Conservation (phyloP, 2,888 invertebrate species). For the Polydrusus cervinus region DNA sequence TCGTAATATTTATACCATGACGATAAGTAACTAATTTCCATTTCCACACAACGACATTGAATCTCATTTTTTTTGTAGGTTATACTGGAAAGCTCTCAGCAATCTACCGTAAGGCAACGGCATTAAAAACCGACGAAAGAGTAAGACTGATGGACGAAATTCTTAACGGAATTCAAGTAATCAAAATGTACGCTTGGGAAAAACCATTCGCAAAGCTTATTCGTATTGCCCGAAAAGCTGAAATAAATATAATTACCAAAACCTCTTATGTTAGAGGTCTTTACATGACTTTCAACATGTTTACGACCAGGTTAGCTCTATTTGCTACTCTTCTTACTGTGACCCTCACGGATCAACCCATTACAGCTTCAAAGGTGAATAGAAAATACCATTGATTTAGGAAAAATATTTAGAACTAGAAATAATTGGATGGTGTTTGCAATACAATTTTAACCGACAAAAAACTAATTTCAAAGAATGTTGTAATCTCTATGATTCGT, state of each 20-base stretch:
- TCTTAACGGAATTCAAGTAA: conserved; percentile 92
- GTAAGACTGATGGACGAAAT: conserved; percentile 96
- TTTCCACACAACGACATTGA: too few species aligned
- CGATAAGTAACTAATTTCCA: too few species aligned
- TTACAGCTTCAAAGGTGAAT: conserved; percentile 82
- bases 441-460: too few species aligned
- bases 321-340: conserved; percentile 77
- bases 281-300: conserved; percentile 85
- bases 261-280: conserved; percentile 79
- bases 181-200: conserved; percentile 86
- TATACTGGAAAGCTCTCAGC: conserved; percentile 79
- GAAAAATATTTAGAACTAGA: too few species aligned
- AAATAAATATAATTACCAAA: conserved; percentile 76
- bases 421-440: too few species aligned
- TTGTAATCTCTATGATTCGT: too few species aligned
- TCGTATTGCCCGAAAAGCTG: conserved; percentile 74
- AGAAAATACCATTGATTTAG: not conserved
- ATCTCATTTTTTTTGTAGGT: conserved; percentile 69
- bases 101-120: conserved; percentile 83
- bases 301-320: conserved; percentile 86
- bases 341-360: conserved; percentile 77
- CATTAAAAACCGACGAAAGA: conserved; percentile 89
- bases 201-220: conserved; percentile 80
- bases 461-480: too few species aligned
- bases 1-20: too few species aligned